Evolutionary conservation across 2,797 vertebrate species (phyloP).

Genomic region (Siniperca undulata): DNA sequence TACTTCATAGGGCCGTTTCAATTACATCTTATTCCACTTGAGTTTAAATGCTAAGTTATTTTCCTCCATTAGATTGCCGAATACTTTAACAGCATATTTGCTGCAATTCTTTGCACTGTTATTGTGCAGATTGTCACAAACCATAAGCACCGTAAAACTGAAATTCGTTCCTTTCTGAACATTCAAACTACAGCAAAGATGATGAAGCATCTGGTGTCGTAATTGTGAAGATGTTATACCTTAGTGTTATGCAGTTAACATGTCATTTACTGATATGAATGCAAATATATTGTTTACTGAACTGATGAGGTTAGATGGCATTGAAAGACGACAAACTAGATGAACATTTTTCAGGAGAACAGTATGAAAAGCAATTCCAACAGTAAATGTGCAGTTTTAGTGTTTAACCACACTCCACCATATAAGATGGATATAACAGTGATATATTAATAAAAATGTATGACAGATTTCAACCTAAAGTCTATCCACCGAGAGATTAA

Average conservation of each 20-base stretch:
- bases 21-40: neutral
- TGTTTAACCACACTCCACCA: slow-evolving; percentile 1
- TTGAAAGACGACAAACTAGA: neutral
- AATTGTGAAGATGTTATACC: neutral
- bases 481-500: neutral
- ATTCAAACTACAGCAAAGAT: neutral
- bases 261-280: neutral
- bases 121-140: neutral
- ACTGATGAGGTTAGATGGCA: neutral
- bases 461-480: slow-evolving; percentile 10
- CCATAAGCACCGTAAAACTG: neutral
- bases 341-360: neutral
- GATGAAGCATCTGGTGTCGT: too few species aligned
- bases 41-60: neutral
- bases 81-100: neutral
- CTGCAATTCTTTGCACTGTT: neutral
- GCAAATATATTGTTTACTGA: neutral
- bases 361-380: neutral
- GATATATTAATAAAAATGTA: slow-evolving; percentile 5
- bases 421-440: slow-evolving; percentile 4
- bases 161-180: neutral
- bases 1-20: neutral
- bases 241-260: neutral
- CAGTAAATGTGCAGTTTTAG: neutral
- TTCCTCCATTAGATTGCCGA: too few species aligned